Base-by-base conservation (phyloP, 2,797 vertebrate genomes). In the Tangara arthus region DNA sequence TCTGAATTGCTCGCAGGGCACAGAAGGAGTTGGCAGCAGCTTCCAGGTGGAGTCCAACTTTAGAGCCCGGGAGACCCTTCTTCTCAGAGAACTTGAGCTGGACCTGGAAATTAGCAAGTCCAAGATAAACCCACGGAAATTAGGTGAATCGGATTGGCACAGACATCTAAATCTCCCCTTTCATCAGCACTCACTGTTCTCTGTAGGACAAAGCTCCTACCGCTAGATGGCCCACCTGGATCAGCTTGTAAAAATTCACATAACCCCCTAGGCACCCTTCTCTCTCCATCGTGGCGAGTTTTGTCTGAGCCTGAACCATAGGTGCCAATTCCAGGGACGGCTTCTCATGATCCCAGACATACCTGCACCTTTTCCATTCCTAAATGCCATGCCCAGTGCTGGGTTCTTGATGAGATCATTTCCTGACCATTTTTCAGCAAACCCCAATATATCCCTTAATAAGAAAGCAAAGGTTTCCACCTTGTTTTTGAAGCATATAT, bases 401-500 rank as follows among this genome's bases (percentile, higher is more conserved):
- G 16, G 9, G 39, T 9, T 78, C 44, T 42, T n/a, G 32, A 15
- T 28, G n/a, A 68, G 83, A 23, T 30, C 0, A 41, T 80, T 78
- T 39, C 20, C 23, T 56, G 55, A 60, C 23, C 53, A 17, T 37
- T 81, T 68, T 24, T n/a, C 11, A 82, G 28, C 34, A 47, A 71
- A 64, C 18, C 19, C 23, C 42, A 15, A 46, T 12, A 24, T 0
- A 52, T 6, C 20, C 23, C 37, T 65, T n/a, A 14, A 11, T 7
- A 46, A 61, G 50, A 55, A 77, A 86, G 16, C 9, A 24, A 39
- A 77, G 3, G 6, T 47, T 88, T 90, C 97, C 68, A 98, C 99
- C 98, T 99, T 97, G 96, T 99, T 99, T 41, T 96, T 98, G 83
- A 99, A 98, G 94, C 99, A 99, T 34, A 97, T 96, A 44, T 98